Percentiles rank a stretch among this genome's conserved stretches.
phyloP scores from a whole-genome alignment of 1,140 invertebrate genomes.

The Bactericera cockerelli region DNA sequence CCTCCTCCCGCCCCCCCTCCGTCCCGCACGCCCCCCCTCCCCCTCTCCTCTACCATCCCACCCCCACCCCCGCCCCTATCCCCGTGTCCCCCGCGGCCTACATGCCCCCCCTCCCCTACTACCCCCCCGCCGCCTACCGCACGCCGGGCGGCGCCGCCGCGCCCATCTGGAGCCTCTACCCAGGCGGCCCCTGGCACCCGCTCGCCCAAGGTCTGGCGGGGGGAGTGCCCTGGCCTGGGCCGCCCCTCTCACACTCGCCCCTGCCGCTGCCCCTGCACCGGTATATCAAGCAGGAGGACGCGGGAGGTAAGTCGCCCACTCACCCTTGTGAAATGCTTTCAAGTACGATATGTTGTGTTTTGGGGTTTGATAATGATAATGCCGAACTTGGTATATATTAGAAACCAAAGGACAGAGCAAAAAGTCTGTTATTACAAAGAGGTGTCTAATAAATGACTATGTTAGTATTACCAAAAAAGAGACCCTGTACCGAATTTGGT shows the following conservation, averaged over 20 bases:
- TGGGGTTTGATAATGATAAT: background rate
- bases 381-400: too few relatives aligned
- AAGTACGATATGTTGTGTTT: background rate
- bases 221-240: constrained; percentile 25
- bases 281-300: constrained; percentile 10
- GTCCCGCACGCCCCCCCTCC: background rate
- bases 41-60: constrained; percentile 9
- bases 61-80: constrained; percentile 10
- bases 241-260: constrained; percentile 24
- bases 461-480: too few relatives aligned
- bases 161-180: constrained; percentile 11
- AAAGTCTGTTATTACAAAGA: too few relatives aligned
- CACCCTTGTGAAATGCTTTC: background rate
- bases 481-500: too few relatives aligned
- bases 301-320: constrained; percentile 11
- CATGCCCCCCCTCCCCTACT: constrained; percentile 8
- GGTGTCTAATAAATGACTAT: too few relatives aligned
- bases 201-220: too few relatives aligned
- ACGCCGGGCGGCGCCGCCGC: constrained; percentile 7
- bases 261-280: constrained; percentile 17
- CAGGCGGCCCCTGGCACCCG: constrained; percentile 23
- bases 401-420: too few relatives aligned
- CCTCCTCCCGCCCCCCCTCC: background rate
- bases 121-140: constrained; percentile 16
- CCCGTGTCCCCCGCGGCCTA: constrained; percentile 1